Evolutionary conservation across 1,140 invertebrate species (phyloP), one percentile per base, ranked within the genome.

Genomic region (Sminthurinus signatus): DNA sequence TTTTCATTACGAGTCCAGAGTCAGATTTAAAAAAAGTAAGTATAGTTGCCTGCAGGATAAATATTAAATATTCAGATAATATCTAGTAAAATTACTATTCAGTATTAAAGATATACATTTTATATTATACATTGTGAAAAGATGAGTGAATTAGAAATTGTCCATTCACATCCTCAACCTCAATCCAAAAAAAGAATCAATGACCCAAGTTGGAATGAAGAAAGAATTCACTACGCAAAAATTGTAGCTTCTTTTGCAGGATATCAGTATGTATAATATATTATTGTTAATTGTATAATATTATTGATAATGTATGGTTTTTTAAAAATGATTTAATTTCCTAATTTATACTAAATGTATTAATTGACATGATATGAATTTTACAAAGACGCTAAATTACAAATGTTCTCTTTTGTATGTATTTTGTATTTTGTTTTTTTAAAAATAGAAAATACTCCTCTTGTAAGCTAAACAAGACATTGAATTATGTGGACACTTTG

Each of bases 191-290:
- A 31, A 21, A 4, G 54, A 12, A 10, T 42, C 14, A 12, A 56
- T 39, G 54, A 56, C 36, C 29, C 29, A 19, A 62, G 64, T 15
- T 64, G 52, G 65, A 56, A 68, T 10, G 82, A 86, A 73, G 89
- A 92, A 74, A 81, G 82, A 68, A 82, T 83, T 65, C 88, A 91
- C 75, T 91, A 90, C 77, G 80, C 85, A 67, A 81, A 86, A 23
- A 87, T 91, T 69, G 81, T 91, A 1, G 81, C 84, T 68, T 88
- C 88, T 57, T 91, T 90, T 74, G 84, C 82, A 78, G 84, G 84
- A 76, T 92, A 92, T 78, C 88, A 84, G 88, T 89, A 76, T 57
- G 44, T n/a, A 5, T 42, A 27, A 43, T 50, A 23, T 62, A 23
- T 17, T 29, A 29, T 57, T 19, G 2, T 17, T n/a, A 44, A 23